Percentiles rank a stretch among this genome's conserved stretches.
Evolutionary conservation across 23 tunicate genomes (phyloP).

Genomic region (Styela plicata): DNA sequence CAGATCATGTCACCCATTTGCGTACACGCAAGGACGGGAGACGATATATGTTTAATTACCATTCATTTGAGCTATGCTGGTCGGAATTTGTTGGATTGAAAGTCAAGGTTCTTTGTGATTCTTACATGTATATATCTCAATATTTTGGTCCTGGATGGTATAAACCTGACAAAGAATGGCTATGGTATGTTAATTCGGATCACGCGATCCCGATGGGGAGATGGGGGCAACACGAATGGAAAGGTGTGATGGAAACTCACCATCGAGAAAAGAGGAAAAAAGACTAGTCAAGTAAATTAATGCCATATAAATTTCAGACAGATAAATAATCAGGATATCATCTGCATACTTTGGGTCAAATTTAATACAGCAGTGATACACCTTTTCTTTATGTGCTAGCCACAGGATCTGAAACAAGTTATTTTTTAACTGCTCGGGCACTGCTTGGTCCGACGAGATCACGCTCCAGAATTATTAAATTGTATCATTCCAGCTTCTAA

Average conservation of each 20-base stretch:
- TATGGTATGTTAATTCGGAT: constrained; percentile 19
- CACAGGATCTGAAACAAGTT: too few relatives aligned
- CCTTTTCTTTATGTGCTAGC: too few relatives aligned
- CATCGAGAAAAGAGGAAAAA: not conserved
- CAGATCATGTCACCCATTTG: constrained; percentile 13
- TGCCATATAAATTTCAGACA: too few relatives aligned
- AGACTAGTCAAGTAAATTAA: too few relatives aligned
- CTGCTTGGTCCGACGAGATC: too few relatives aligned
- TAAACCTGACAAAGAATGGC: constrained; percentile 3
- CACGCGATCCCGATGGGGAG: not conserved
- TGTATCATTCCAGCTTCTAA: too few relatives aligned
- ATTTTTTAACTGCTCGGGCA: too few relatives aligned
- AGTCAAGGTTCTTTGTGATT: constrained; percentile 31
- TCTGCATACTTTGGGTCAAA: too few relatives aligned
- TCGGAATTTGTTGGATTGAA: constrained; percentile 31
- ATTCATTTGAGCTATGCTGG: constrained; percentile 32
- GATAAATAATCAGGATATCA: too few relatives aligned
- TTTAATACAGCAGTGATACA: too few relatives aligned
- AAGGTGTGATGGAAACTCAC: not conserved
- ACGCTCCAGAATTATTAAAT: too few relatives aligned
- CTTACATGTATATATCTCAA: not conserved
- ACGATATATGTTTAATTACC: constrained; percentile 17
- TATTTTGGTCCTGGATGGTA: constrained; percentile 25
- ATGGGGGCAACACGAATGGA: constrained; percentile 9
- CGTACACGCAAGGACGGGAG: constrained; percentile 28